Evolutionary conservation across 1,140 invertebrate genomes (phyloP).

Genomic region (Meloidogyne exigua): DNA sequence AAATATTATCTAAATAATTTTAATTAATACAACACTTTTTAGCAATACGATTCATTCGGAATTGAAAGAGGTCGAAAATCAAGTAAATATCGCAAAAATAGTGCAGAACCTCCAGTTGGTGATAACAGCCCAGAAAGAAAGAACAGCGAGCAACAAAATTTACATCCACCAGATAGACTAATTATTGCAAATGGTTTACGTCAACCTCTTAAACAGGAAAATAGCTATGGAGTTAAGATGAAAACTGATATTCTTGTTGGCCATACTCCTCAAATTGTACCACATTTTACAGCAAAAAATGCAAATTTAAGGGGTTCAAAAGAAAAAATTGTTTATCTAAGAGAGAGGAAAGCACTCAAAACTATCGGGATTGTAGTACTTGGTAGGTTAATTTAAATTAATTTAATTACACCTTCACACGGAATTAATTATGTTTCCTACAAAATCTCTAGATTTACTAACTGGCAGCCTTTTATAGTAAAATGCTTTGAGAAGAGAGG

Average conservation of each 20-base stretch:
- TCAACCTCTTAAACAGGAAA: neutral
- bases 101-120: slow-evolving; percentile 14
- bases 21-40: neutral
- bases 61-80: neutral
- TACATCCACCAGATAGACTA: slow-evolving; percentile 8
- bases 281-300: slow-evolving; percentile 25
- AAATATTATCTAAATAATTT: too few relatives aligned
- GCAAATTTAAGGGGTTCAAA: slow-evolving; percentile 56
- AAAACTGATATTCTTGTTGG: slow-evolving; percentile 3
- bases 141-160: slow-evolving; percentile 18
- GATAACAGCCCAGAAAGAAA: slow-evolving; percentile 4
- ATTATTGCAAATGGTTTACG: slow-evolving; percentile 9
- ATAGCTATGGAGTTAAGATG: neutral
- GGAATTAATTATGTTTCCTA: slow-evolving; percentile 12
- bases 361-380: slow-evolving; percentile 67
- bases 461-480: too few relatives aligned
- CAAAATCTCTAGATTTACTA: too few relatives aligned
- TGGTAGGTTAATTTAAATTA: slow-evolving; percentile 57
- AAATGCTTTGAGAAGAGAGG: too few relatives aligned
- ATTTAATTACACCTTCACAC: neutral
- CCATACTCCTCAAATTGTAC: neutral
- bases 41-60: neutral
- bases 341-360: slow-evolving; percentile 67
- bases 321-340: slow-evolving; percentile 62
- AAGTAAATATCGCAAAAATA: slow-evolving; percentile 24